phyloP scores from a whole-genome alignment of 2,888 invertebrate species.

The Xanthorhoe designata region DNA sequence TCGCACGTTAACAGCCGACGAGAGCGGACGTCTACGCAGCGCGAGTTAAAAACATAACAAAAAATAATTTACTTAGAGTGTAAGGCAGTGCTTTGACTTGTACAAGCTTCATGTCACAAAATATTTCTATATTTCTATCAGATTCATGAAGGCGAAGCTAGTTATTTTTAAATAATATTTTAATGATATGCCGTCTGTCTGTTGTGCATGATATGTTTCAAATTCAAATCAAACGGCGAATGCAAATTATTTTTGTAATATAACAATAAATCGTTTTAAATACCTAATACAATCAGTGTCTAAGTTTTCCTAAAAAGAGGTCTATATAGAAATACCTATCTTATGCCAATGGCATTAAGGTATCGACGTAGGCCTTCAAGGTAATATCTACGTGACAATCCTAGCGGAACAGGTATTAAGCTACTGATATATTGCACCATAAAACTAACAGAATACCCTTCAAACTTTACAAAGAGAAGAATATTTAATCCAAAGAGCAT shows the following conservation, averaged over 20 bases:
- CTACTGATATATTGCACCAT: slow-evolving; percentile 40
- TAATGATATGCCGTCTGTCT: slow-evolving; percentile 78
- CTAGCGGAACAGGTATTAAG: slow-evolving; percentile 39
- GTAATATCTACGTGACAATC: slow-evolving; percentile 42
- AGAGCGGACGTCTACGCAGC: slow-evolving; percentile 60
- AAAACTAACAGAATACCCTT: slow-evolving; percentile 36
- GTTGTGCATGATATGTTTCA: slow-evolving; percentile 81
- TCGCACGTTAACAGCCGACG: slow-evolving; percentile 62
- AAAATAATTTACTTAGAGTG: slow-evolving; percentile 73
- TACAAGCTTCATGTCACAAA: slow-evolving; percentile 68
- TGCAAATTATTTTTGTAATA: slow-evolving; percentile 47
- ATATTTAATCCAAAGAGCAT: slow-evolving; percentile 13
- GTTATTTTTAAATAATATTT: slow-evolving; percentile 48
- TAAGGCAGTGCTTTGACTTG: slow-evolving; percentile 82
- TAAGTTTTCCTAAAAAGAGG: slow-evolving; percentile 40
- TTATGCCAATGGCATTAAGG: slow-evolving; percentile 29
- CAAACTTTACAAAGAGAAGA: slow-evolving; percentile 22
- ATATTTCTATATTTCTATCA: slow-evolving; percentile 42
- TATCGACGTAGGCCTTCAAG: slow-evolving; percentile 41
- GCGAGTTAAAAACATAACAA: slow-evolving; percentile 60
- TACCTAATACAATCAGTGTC: slow-evolving; percentile 43
- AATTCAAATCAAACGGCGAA: slow-evolving; percentile 38
- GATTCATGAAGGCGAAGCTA: slow-evolving; percentile 43
- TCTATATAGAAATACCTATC: slow-evolving; percentile 37
- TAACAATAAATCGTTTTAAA: slow-evolving; percentile 28